Evolutionary conservation across 1,140 invertebrate genomes (phyloP).

Genomic region (Propsilocerus akamusi): DNA sequence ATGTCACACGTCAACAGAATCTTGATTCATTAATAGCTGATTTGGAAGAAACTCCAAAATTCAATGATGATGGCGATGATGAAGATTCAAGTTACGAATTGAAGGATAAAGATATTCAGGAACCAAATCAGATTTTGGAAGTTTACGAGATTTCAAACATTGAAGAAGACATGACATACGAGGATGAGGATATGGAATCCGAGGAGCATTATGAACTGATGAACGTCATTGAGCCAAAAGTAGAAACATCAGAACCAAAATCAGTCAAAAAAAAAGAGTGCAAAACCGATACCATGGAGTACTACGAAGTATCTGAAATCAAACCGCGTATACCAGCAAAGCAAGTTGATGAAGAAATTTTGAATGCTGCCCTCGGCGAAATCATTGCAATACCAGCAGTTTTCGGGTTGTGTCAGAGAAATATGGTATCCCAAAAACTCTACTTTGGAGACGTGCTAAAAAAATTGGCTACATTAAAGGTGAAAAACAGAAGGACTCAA

Average conservation of each 20-base stretch:
- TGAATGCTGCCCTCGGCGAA: not conserved
- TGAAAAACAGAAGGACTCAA: constrained; percentile 25
- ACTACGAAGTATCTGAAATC: too few relatives aligned
- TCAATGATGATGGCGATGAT: too few relatives aligned
- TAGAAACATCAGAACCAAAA: not conserved
- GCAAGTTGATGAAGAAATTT: not conserved
- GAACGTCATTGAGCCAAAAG: not conserved
- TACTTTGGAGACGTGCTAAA: constrained; percentile 36
- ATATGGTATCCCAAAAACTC: constrained; percentile 37
- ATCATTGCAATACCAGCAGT: not conserved
- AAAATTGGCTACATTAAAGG: constrained; percentile 27
- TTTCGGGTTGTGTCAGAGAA: constrained; percentile 10
- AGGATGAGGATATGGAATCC: not conserved
- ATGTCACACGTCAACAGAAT: too few relatives aligned
- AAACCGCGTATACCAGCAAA: too few relatives aligned
- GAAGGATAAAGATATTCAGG: not conserved
- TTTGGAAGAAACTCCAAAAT: too few relatives aligned
- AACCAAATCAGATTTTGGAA: not conserved
- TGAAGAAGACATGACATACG: not conserved
- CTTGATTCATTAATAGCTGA: too few relatives aligned
- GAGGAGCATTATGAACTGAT: not conserved
- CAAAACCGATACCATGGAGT: too few relatives aligned
- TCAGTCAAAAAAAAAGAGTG: too few relatives aligned
- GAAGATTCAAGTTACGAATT: too few relatives aligned
- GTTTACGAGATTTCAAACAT: constrained; percentile 3